These are phyloP conservation scores for Nothoprocta perdicaria DNA, from an alignment of 2,113 vertebrate species.

Conservation along the genomic window DNA sequence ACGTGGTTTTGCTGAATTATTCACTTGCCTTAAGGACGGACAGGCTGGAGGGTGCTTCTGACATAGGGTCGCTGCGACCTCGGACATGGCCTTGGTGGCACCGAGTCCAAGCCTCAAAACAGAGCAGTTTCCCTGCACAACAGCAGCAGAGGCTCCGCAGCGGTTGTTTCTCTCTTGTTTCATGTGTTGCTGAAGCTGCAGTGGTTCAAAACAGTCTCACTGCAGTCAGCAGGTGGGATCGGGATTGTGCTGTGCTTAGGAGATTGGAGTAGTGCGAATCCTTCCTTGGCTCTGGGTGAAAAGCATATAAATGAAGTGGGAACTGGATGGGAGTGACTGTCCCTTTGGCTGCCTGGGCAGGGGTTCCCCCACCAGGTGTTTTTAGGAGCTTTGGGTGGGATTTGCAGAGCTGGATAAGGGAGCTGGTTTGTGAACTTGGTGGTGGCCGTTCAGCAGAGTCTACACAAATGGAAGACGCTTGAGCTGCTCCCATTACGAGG, in stretches of 20 bases:
- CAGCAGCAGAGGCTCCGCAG: background rate
- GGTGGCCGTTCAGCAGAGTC: fast-evolving
- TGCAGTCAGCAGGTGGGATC: background rate
- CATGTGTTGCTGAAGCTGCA: background rate
- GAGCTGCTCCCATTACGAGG: background rate
- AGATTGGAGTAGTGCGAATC: background rate
- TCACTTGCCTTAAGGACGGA: background rate
- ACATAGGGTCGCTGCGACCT: background rate
- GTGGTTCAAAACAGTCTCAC: background rate
- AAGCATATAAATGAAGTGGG: background rate
- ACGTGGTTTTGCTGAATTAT: background rate
- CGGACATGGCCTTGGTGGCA: fast-evolving
- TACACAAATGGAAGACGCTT: background rate
- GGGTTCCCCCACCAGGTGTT: background rate
- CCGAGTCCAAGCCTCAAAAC: background rate
- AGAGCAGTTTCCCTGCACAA: background rate
- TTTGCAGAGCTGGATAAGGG: background rate
- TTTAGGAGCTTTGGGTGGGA: background rate
- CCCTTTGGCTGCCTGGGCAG: background rate
- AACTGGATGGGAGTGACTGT: background rate
- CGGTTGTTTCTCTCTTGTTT: background rate
- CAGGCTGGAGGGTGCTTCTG: background rate
- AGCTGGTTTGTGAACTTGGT: background rate
- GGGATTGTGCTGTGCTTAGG: background rate
- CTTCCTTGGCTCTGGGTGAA: background rate